Percentiles rank a stretch among this genome's conserved stretches.
These are phyloP conservation scores for Lampris megalopsis DNA, from an alignment of 2,113 vertebrate genomes.

Conservation along the genomic window DNA sequence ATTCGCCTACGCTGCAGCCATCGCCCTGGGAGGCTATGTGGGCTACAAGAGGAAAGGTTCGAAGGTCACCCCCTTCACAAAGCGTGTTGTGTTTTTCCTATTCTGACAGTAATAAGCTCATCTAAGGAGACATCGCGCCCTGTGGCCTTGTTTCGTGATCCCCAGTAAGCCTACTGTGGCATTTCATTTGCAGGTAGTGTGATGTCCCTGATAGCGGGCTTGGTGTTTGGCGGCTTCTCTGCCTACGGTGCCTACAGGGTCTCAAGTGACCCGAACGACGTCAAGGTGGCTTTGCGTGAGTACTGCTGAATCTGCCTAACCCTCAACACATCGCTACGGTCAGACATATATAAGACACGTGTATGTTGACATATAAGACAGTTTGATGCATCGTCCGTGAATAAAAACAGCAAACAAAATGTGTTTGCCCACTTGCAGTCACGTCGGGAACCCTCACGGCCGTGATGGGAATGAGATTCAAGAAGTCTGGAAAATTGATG, in stretches of 20 bases:
- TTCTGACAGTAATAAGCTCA: background rate
- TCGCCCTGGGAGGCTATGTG: conserved; percentile 87
- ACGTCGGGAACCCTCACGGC: conserved; percentile 85
- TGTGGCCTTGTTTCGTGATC: background rate
- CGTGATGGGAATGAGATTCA: conserved; percentile 94
- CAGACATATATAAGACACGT: no score
- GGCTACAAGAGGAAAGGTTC: conserved; percentile 92
- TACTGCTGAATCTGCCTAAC: conserved; percentile 37
- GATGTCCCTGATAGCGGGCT: conserved; percentile 89
- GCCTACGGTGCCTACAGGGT: conserved; percentile 89
- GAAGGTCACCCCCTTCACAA: background rate
- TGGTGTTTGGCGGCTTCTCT: conserved; percentile 88
- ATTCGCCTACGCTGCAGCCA: conserved; percentile 88
- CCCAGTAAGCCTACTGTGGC: background rate
- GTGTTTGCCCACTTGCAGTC: conserved; percentile 75
- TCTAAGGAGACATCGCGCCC: background rate
- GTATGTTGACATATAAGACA: no score
- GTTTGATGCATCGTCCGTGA: no score
- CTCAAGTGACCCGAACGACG: conserved; percentile 84
- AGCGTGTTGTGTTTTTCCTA: background rate
- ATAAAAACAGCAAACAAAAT: no score
- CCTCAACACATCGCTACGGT: no score
- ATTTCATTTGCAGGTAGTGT: conserved; percentile 84
- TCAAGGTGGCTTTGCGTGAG: conserved; percentile 90
- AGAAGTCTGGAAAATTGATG: conserved; percentile 91